Evolutionary conservation across 2,113 vertebrate genomes (phyloP), one percentile per base, ranked within the genome.

Genomic region (pig (Sus scrofa)): DNA sequence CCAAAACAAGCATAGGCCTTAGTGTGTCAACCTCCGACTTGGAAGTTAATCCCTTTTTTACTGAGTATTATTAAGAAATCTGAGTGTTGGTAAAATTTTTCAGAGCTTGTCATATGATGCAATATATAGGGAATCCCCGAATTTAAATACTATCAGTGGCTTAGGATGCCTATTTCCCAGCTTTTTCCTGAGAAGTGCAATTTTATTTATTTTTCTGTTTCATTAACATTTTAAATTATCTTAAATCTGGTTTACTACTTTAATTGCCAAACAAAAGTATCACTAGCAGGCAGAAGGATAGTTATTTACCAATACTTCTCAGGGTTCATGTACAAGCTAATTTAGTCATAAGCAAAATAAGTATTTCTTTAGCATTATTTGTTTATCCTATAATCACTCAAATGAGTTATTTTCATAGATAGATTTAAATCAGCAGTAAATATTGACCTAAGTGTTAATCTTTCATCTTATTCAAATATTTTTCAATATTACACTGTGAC

Each of bases 281-380:
- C 71, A 77, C 34, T 34, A 58, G 11, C 16, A 22, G 18, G 85
- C 32, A 89, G 75, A 86, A 26, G 27, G 39, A 54, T 26, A 39
- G 30, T 26, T 77, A 82, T 52, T 89, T 92, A 54, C 24, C 11
- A 71, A 44, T 71, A 71, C 0, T 52, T 86, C 3, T 83, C 56
- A 81, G 12, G 50, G 32, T 81, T 81, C 16, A 18, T 89, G 39
- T 24, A 63, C 52, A 62, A 95, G 15, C n/a, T 94, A 82, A 92
- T 95, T 82, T 65, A 82, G 67, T 65, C 44, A 60, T n/a, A 74
- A 77, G 52, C 65, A 68, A 92, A 84, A 37, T 5, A 60, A 34
- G 85, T 94, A 19, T 82, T 82, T 95, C 63, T 79, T 85, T 58
- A 81, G 81, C 12, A 11, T 91, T 91, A 60, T 54, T 88, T 94